Conservation (phyloP, 2,113 vertebrate genomes). For the Indicator maculatus region DNA sequence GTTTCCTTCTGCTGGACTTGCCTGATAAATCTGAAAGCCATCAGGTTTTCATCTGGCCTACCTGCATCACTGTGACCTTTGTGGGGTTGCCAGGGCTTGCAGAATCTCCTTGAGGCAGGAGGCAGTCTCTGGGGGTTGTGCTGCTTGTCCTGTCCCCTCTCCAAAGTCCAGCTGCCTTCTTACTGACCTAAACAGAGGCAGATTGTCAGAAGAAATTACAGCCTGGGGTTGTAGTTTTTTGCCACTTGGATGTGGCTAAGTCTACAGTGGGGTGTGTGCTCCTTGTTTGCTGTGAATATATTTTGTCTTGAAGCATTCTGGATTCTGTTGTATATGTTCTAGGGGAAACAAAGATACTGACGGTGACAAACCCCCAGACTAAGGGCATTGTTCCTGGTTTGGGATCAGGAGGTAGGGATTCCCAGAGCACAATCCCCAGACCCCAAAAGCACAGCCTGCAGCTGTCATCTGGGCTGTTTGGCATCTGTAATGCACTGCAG, state of each 20-base stretch:
- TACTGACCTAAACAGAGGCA: not conserved
- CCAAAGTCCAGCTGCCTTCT: not conserved
- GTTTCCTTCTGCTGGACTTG: not conserved
- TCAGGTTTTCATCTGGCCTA: not conserved
- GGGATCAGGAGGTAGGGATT: not conserved
- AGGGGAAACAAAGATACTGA: not conserved
- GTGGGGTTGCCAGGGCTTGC: not conserved
- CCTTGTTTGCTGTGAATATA: not conserved
- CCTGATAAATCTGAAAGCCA: not conserved
- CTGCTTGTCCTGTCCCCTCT: not conserved
- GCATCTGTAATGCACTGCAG: accelerated
- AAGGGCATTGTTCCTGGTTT: not conserved
- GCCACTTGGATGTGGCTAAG: not conserved
- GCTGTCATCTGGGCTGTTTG: not conserved
- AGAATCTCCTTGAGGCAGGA: not conserved
- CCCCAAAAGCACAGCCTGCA: not conserved
- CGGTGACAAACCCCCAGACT: not conserved
- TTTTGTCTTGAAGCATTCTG: not conserved
- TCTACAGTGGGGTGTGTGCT: not conserved
- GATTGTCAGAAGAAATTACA: not conserved
- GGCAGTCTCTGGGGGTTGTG: accelerated
- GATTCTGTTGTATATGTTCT: not conserved
- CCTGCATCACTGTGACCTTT: not conserved
- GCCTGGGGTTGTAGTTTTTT: not conserved
- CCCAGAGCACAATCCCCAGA: not conserved